These are phyloP conservation scores for Artemia franciscana DNA, from an alignment of 1,140 invertebrate species.

Conservation along the genomic window DNA sequence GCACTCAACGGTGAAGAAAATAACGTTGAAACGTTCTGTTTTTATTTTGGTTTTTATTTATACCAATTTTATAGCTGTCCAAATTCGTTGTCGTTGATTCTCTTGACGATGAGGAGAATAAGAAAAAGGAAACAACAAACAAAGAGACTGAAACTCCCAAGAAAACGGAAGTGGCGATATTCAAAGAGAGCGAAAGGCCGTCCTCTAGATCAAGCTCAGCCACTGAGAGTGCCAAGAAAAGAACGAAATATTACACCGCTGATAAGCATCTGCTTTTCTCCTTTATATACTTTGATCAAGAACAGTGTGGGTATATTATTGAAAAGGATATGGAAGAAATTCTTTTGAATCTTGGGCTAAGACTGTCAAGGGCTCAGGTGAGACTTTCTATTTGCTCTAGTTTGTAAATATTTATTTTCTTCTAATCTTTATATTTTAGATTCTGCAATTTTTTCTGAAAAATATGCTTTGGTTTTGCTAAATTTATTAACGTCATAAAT, in stretches of 20 bases:
- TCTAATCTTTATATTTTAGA: neutral
- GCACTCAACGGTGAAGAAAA: too few relatives aligned
- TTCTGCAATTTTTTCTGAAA: neutral
- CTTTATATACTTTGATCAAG: conserved; percentile 79
- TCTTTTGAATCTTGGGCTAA: conserved; percentile 58
- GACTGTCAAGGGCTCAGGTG: conserved; percentile 63
- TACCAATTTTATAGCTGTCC: neutral
- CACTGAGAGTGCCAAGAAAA: conserved; percentile 8
- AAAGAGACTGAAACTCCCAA: conserved; percentile 11
- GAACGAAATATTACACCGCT: conserved; percentile 31
- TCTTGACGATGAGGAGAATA: conserved; percentile 20
- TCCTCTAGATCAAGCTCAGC: too few relatives aligned
- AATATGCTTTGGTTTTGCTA: too few relatives aligned
- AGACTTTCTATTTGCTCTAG: conserved; percentile 4
- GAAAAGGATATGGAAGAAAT: conserved; percentile 82
- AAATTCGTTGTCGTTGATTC: neutral
- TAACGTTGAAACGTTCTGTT: too few relatives aligned
- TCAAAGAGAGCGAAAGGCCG: conserved; percentile 16
- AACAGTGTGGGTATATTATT: conserved; percentile 63
- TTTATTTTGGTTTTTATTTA: too few relatives aligned
- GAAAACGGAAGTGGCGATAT: neutral
- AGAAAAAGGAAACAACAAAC: conserved; percentile 26
- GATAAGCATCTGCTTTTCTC: conserved; percentile 62
- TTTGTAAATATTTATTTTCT: neutral
- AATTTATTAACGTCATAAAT: too few relatives aligned